Conservation (phyloP, 1,140 invertebrate genomes). For the Lineus longissimus region DNA sequence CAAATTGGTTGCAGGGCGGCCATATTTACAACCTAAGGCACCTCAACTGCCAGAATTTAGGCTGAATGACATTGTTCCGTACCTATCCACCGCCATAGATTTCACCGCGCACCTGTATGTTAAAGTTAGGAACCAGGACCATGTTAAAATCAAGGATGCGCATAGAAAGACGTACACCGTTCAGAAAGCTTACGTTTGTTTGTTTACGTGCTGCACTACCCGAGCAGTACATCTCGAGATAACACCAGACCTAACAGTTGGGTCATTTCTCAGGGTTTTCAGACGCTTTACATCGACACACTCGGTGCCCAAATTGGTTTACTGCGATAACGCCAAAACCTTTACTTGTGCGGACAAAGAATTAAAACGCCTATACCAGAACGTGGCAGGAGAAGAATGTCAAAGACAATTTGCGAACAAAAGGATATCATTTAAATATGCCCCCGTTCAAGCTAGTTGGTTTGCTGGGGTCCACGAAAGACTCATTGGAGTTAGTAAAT, state of each 20-base stretch:
- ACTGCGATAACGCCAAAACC: constrained; percentile 2
- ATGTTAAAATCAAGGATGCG: no score
- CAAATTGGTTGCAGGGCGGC: background rate
- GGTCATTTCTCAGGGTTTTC: background rate
- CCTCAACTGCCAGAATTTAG: background rate
- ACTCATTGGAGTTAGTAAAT: background rate
- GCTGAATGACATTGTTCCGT: background rate
- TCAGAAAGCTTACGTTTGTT: background rate
- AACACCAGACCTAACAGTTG: background rate
- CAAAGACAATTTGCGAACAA: background rate
- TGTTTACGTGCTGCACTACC: constrained; percentile 1
- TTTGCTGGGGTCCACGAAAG: background rate
- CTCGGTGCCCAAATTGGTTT: background rate
- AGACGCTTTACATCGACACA: background rate
- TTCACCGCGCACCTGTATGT: background rate
- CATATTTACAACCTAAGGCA: background rate
- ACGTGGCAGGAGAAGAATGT: background rate
- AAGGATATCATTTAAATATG: background rate
- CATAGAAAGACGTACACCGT: no score
- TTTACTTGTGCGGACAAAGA: background rate
- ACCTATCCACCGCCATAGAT: background rate
- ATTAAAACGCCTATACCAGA: background rate
- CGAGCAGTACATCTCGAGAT: background rate
- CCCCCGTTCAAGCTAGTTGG: constrained; percentile 3
- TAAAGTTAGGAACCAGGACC: background rate